Evolutionary conservation across 2,888 invertebrate species (phyloP).

Genomic region (Cetonia aurata): DNA sequence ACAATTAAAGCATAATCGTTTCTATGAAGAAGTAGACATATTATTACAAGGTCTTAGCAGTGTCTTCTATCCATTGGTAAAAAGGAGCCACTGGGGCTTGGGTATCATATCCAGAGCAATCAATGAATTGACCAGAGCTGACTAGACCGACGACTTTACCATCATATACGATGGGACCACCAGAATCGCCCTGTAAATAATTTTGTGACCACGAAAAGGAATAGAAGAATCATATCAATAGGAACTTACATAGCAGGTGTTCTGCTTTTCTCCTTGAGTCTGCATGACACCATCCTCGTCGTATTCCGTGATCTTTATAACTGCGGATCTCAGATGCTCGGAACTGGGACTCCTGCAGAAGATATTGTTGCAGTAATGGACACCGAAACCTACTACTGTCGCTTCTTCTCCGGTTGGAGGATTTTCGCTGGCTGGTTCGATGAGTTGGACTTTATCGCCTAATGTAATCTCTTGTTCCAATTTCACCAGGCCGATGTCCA

Average conservation of each 20-base stretch:
- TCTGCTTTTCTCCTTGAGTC: background rate
- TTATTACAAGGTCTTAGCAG: background rate
- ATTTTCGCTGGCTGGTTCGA: background rate
- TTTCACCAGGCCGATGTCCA: slow-evolving; percentile 7
- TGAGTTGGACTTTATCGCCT: background rate
- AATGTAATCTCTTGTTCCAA: background rate
- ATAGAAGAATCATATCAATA: background rate
- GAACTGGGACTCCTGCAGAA: background rate
- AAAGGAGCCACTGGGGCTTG: background rate
- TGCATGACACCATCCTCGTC: background rate
- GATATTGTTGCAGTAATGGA: background rate
- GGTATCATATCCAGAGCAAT: background rate
- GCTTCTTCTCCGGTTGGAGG: background rate
- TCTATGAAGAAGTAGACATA: background rate
- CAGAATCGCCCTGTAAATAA: background rate
- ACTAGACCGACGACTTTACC: background rate
- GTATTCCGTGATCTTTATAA: background rate
- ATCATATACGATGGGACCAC: background rate
- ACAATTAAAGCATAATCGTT: background rate
- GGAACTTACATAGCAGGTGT: background rate
- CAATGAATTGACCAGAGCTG: background rate
- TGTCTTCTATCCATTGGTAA: background rate
- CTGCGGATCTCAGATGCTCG: background rate
- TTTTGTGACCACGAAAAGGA: no score
- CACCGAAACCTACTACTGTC: slow-evolving; percentile 11